A percentile compares a stretch with the other conserved stretches of the same genome.
These are phyloP conservation scores for Labia minor DNA, from an alignment of 2,888 invertebrate species.

Conservation along the genomic window DNA sequence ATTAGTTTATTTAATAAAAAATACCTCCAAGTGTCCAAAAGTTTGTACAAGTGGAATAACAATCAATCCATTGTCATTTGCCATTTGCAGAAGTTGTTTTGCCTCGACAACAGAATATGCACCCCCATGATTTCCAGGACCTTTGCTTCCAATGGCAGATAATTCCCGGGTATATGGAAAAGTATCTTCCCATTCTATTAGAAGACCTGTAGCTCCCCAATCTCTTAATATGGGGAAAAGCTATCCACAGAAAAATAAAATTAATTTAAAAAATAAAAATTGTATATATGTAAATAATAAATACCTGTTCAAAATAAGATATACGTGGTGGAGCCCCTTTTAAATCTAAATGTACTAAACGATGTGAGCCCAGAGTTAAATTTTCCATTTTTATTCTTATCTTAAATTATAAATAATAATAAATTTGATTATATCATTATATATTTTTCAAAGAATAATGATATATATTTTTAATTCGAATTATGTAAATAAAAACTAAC, in stretches of 20 bases:
- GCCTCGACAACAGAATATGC: slow-evolving; percentile 60
- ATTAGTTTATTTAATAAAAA: no score
- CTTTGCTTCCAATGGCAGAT: slow-evolving; percentile 43
- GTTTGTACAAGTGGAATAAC: slow-evolving; percentile 77
- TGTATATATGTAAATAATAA: slow-evolving; percentile 17
- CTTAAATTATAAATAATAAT: neutral
- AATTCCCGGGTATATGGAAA: slow-evolving; percentile 65
- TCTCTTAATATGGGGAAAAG: slow-evolving; percentile 49
- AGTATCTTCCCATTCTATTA: slow-evolving; percentile 83
- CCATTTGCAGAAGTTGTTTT: slow-evolving; percentile 51
- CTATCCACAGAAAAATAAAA: slow-evolving; percentile 33
- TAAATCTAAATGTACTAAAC: slow-evolving; percentile 61
- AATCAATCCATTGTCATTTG: slow-evolving; percentile 51
- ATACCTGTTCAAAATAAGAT: slow-evolving; percentile 45
- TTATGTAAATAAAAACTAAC: slow-evolving; percentile 14
- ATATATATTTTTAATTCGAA: slow-evolving; percentile 35
- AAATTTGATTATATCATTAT: no score
- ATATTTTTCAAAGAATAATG: slow-evolving; percentile 28
- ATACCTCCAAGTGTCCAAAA: slow-evolving; percentile 70
- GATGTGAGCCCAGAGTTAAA: slow-evolving; percentile 40
- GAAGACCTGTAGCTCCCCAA: slow-evolving; percentile 68
- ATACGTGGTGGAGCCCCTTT: slow-evolving; percentile 63
- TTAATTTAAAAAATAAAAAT: neutral
- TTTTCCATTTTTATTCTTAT: slow-evolving; percentile 36
- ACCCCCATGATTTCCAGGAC: slow-evolving; percentile 41